phyloP scores from a whole-genome alignment of 2,888 invertebrate species.

The Ornithoptera priamus region DNA sequence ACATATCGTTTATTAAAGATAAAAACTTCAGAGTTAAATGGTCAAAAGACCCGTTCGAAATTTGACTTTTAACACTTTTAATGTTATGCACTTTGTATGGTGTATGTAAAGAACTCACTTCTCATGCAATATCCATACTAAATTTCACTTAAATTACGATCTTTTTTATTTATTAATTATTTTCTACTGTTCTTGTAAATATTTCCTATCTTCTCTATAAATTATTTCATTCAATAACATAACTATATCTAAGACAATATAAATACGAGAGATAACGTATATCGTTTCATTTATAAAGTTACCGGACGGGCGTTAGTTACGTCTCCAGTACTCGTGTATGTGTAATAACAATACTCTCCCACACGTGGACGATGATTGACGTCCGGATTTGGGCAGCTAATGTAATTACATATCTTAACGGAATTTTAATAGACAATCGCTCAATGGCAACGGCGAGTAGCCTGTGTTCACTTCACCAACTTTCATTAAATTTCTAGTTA shows the following conservation, averaged over 20 bases:
- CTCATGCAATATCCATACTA: no score
- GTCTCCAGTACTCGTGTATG: conserved; percentile 33
- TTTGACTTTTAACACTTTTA: no score
- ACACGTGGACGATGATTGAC: conserved; percentile 53
- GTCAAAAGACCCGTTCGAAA: no score
- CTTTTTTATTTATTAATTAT: no score
- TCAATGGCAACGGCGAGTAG: conserved; percentile 40
- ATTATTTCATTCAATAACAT: no score
- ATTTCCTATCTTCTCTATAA: no score
- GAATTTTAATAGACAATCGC: conserved; percentile 64
- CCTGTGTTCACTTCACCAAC: conserved; percentile 30
- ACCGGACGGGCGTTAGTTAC: conserved; percentile 28
- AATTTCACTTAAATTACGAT: no score
- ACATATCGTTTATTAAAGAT: no score
- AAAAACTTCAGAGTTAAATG: no score
- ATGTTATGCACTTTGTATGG: no score
- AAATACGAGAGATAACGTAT: not conserved
- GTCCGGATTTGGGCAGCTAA: conserved; percentile 53
- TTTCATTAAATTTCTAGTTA: conserved; percentile 31
- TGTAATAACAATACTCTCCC: conserved; percentile 37
- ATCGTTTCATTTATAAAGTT: conserved; percentile 26
- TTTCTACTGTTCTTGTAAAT: no score
- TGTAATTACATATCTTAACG: conserved; percentile 60
- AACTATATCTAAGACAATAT: not conserved
- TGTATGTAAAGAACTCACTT: no score